phyloP scores from a whole-genome alignment of 2,797 vertebrate genomes.

The Sebastes itinus region DNA sequence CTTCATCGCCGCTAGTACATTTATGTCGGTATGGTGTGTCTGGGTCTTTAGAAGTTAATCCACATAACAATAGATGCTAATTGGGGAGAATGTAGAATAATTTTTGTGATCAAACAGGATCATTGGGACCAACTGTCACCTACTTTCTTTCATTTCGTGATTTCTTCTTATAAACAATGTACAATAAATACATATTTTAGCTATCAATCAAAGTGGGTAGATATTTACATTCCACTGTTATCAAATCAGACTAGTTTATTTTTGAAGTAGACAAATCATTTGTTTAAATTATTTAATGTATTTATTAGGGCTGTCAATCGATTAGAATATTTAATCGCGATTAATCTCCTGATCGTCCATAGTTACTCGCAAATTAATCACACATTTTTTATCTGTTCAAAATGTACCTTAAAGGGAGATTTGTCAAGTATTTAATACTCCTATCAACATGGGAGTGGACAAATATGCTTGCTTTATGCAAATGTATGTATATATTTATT shows the following conservation, averaged over 20 bases:
- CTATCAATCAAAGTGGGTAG: no score
- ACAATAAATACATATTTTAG: background rate
- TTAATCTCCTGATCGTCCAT: no score
- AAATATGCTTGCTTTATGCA: no score
- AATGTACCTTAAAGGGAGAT: no score
- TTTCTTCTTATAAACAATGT: background rate
- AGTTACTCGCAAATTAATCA: no score
- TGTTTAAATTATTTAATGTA: constrained; percentile 7
- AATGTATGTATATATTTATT: no score
- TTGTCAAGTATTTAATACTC: no score
- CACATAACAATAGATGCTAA: background rate
- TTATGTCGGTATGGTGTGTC: no score
- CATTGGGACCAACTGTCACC: background rate
- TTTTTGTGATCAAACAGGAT: background rate
- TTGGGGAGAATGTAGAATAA: background rate
- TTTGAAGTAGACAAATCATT: background rate
- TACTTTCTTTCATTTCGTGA: background rate
- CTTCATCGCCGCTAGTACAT: no score
- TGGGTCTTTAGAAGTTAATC: background rate
- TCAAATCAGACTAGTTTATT: constrained; percentile 1
- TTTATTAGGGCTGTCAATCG: background rate
- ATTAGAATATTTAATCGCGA: no score
- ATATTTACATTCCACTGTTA: background rate
- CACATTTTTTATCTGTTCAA: no score
- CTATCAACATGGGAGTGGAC: no score